Evolutionary conservation across 2,888 invertebrate genomes (phyloP), one percentile per base, ranked within the genome.

Genomic region (Oeneis ivallda): DNA sequence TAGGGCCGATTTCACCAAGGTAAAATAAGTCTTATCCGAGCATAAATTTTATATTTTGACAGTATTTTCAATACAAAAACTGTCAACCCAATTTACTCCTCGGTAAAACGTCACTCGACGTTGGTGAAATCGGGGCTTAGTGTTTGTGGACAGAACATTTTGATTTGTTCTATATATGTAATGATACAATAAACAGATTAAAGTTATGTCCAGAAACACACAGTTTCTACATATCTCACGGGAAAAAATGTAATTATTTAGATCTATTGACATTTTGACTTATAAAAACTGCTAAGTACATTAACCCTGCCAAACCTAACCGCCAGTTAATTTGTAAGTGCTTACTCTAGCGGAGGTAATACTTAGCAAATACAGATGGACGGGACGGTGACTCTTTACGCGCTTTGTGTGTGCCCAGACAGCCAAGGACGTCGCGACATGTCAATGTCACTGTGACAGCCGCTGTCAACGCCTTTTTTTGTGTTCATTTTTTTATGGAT

Each of bases 291-390:
- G 26, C 41, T 53, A 53, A 53, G 26, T 53, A 37, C 15, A 37
- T 49, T 66, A 37, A 53, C 47, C 54, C 66, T n/a, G 54, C 19
- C 19, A 37, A 17, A 49, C 34, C 11, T 15, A 57, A 49, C 53
- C 11, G 15, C 32, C 50, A 49, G 17, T 26, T 26, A 15, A 17
- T 66, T 60, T 49, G 43, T 64, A 53, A 52, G 32, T 69, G 58
- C 64, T 58, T 64, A 66, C 59, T 69, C 65, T 66, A 58, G 56
- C 67, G 61, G 70, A 47, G 45, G 52, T 66, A 69, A 69, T 50
- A 17, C 63, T 69, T 65, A 66, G 67, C 61, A 68, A 73, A 70
- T 61, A 73, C 70, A 73, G 71, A 70, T 70, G 68, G 70, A 66
- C 62, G 68, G 68, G 70, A 66, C 62, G 68, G 62, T 62, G 62